Evolutionary conservation across 2,797 vertebrate species (phyloP).

Genomic region (Helicolenus hilgendorfi): DNA sequence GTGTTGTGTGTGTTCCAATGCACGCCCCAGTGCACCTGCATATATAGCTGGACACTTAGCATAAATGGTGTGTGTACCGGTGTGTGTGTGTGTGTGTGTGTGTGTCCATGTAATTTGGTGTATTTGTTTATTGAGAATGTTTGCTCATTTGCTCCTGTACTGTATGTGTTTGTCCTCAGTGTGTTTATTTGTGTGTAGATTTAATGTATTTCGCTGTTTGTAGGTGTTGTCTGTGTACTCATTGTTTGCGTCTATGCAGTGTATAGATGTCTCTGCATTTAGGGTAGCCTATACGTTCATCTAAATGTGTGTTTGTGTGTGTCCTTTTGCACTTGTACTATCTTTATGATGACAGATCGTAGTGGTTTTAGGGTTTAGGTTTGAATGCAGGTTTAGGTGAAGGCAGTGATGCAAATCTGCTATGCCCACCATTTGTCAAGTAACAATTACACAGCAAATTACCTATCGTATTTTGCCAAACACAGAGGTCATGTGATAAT

Average conservation of each 20-base stretch:
- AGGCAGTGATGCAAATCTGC: neutral
- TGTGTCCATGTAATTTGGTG: neutral
- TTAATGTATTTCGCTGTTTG: neutral
- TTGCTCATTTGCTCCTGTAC: neutral
- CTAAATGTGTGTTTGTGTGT: neutral
- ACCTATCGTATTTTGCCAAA: neutral
- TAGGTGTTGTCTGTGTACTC: neutral
- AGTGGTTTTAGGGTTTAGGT: no score
- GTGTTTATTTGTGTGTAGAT: neutral
- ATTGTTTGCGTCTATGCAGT: neutral
- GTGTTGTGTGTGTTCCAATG: neutral
- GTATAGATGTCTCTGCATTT: neutral
- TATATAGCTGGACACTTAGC: neutral
- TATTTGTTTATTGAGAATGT: neutral
- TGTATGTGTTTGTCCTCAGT: neutral
- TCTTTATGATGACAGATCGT: no score
- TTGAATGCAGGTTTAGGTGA: neutral
- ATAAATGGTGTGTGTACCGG: neutral
- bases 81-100: slow-evolving; percentile 2
- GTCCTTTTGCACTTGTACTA: neutral
- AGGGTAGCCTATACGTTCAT: no score
- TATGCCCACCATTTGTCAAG: neutral
- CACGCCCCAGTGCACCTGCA: neutral
- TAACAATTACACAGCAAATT: neutral
- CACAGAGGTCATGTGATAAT: neutral